Base-by-base conservation (phyloP, 2,113 vertebrate genomes). In the Hippocampus abdominalis region DNA sequence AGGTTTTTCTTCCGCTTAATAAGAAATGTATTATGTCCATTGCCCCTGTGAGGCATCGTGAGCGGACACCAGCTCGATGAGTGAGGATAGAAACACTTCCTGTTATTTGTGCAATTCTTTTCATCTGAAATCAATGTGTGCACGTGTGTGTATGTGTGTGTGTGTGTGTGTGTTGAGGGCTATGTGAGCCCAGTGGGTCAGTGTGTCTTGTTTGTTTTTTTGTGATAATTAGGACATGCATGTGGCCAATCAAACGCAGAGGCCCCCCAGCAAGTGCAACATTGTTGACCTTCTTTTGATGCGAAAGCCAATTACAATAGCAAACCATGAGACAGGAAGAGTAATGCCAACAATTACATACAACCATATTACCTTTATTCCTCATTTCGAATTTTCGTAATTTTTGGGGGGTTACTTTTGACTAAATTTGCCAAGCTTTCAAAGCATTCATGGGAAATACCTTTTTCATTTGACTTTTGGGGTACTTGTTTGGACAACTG, bases 221-320 rank as follows among this genome's bases (percentile, higher is more conserved):
- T 77, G 71, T 86, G 85, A 89, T 92, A 89, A 92, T 89, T 87
- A 90, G 87, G 82, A 77, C 73, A 78, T 36, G 39, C 72, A 68
- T 73, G 68, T 59, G 63, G 64, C 74, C 72, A 76, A 74, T 76
- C 82, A 80, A 74, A 78, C 8, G 15, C 75, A 53, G 42, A 48
- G 72, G 60, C 84, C 49, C 69, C 69, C 69, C 51, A 65, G 76
- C 75, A 76, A 82, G 80, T 75, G 48, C 72, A 40, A 64, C 75
- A 72, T 66, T 78, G 66, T 82, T 89, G 83, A 90, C 88, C 88
- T 90, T 91, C 82, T 86, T 89, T 88, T 85, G 69, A 74, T 74
- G 71, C 87, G 74, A 73, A 88, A 85, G 77, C 71, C 87, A 89
- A 84, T 89, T 91, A 87, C 71, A 61, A 72, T 62, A 73, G 78